A percentile compares a stretch with the other conserved stretches of the same genome.
These are phyloP conservation scores for Carassius carassius DNA, from an alignment of 2,113 vertebrate species.

Conservation along the genomic window DNA sequence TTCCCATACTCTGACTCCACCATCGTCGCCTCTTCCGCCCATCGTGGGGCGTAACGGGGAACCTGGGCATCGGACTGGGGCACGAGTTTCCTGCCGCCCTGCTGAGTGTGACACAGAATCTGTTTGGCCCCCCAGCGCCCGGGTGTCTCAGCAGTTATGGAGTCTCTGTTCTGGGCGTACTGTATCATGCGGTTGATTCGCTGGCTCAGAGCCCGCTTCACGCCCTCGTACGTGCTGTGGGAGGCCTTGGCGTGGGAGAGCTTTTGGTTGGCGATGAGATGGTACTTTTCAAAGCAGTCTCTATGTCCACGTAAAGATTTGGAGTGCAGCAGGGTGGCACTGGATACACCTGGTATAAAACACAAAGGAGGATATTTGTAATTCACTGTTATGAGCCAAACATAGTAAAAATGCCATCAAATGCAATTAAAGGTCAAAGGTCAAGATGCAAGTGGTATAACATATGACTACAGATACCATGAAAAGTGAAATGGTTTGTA, in stretches of 20 bases:
- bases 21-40: constrained; percentile 73
- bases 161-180: constrained; percentile 93
- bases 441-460: too few relatives aligned
- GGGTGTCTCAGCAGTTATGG: constrained; percentile 68
- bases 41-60: constrained; percentile 88
- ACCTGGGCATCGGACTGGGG: constrained; percentile 89
- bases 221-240: constrained; percentile 88
- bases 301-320: constrained; percentile 92
- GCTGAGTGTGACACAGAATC: constrained; percentile 84
- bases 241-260: constrained; percentile 86
- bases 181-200: constrained; percentile 94
- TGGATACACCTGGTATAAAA: constrained; percentile 66
- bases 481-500: background rate
- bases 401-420: background rate
- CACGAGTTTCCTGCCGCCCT: constrained; percentile 81
- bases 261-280: constrained; percentile 96
- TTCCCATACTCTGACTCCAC: constrained; percentile 75
- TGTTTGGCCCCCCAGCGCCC: constrained; percentile 79
- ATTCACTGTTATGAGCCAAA: background rate
- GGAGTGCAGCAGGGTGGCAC: constrained; percentile 78
- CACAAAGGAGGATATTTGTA: constrained; percentile 29
- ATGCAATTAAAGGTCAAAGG: too few relatives aligned
- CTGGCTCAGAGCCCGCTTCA: constrained; percentile 91
- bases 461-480: too few relatives aligned
- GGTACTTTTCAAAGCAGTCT: constrained; percentile 98